Percentiles rank a stretch among this genome's conserved stretches.
phyloP scores from a whole-genome alignment of 2,888 invertebrate species.

The Drosophila mulleri region DNA sequence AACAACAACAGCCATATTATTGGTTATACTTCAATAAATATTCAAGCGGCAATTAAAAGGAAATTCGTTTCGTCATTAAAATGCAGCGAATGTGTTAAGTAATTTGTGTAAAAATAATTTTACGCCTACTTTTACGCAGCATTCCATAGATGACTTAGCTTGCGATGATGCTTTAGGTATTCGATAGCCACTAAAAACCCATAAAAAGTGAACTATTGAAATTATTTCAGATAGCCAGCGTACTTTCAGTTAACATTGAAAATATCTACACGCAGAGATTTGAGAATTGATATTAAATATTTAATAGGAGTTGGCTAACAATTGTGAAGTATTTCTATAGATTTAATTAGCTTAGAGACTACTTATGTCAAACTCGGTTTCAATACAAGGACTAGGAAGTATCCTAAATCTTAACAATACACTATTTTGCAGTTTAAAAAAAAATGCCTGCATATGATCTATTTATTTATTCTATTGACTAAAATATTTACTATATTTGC shows the following conservation, averaged over 20 bases:
- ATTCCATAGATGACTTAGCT: neutral
- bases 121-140: slow-evolving; percentile 15
- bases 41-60: slow-evolving; percentile 31
- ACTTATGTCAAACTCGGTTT: too few species aligned
- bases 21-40: slow-evolving; percentile 29
- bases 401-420: too few species aligned
- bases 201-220: neutral
- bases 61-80: slow-evolving; percentile 13
- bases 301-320: neutral
- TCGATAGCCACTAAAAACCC: neutral
- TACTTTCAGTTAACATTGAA: neutral
- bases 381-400: too few species aligned
- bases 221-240: neutral
- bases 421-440: too few species aligned
- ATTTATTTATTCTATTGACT: too few species aligned
- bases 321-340: neutral
- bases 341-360: neutral
- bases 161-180: neutral
- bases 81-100: slow-evolving; percentile 14
- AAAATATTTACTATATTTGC: too few species aligned
- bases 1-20: neutral
- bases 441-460: too few species aligned
- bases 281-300: neutral
- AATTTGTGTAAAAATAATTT: slow-evolving; percentile 12
- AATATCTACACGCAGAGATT: neutral